phyloP scores from a whole-genome alignment of 2,888 invertebrate genomes.

The Megaustenia siamemsis region DNA sequence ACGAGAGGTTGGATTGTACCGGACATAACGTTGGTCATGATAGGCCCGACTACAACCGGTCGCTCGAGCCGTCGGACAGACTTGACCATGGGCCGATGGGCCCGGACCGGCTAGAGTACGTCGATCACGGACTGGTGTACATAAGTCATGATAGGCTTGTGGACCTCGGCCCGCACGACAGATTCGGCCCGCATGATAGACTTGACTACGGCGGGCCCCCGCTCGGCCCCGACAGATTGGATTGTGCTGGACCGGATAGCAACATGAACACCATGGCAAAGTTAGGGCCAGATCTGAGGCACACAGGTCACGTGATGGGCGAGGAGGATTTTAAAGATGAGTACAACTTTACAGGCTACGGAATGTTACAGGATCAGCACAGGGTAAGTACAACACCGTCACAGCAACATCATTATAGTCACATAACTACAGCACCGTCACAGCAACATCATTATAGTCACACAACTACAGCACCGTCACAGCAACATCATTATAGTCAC shows the following conservation, averaged over 20 bases:
- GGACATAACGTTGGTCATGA: conserved; percentile 15
- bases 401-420: no score
- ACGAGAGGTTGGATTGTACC: conserved; percentile 27
- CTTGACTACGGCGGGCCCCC: conserved; percentile 25
- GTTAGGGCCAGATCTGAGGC: conserved; percentile 11
- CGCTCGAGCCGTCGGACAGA: conserved; percentile 16
- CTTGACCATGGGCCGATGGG: conserved; percentile 6
- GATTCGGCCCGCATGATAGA: conserved; percentile 32
- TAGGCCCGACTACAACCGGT: background rate
- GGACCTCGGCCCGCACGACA: conserved; percentile 20
- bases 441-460: no score
- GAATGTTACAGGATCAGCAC: conserved; percentile 39
- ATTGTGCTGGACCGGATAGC: conserved; percentile 35
- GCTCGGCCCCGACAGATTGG: conserved; percentile 18
- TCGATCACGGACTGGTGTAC: conserved; percentile 18
- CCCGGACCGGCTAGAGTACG: conserved; percentile 20
- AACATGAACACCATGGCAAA: conserved; percentile 47
- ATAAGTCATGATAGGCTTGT: conserved; percentile 14
- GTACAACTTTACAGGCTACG: conserved; percentile 34
- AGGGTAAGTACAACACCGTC: conserved; percentile 26
- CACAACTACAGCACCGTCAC: no score
- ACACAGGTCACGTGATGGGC: background rate
- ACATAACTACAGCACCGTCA: no score
- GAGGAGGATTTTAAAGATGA: conserved; percentile 42
- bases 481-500: no score